Percentiles rank a stretch among this genome's conserved stretches.
Evolutionary conservation across 2,797 vertebrate species (phyloP).

Genomic region (Macropus fuliginosus): DNA sequence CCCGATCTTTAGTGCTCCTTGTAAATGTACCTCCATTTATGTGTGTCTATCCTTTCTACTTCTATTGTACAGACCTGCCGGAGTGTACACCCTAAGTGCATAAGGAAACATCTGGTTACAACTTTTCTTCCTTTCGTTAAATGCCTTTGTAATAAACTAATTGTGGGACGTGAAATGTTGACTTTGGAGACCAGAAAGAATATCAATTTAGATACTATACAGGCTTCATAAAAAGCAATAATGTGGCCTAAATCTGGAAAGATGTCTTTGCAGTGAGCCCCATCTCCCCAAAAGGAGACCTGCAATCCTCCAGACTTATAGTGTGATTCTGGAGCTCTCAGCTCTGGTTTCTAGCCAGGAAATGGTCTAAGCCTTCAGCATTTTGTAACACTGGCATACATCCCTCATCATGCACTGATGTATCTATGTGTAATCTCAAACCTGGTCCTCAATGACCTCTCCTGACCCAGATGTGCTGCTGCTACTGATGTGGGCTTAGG

Average conservation of each 20-base stretch:
- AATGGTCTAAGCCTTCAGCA: neutral
- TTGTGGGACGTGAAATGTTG: neutral
- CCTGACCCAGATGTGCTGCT: neutral
- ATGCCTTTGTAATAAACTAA: neutral
- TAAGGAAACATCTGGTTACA: neutral
- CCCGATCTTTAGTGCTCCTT: neutral
- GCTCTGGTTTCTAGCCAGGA: neutral
- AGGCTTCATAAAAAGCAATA: neutral
- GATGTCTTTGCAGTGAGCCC: neutral
- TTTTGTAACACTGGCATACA: neutral
- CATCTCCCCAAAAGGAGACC: neutral
- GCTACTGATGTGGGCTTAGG: neutral
- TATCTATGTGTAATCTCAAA: neutral
- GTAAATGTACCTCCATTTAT: neutral
- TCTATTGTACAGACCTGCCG: neutral
- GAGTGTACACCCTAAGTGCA: neutral
- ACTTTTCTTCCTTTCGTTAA: neutral
- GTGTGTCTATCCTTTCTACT: neutral
- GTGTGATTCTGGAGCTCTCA: neutral
- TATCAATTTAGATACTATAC: neutral
- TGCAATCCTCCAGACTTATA: neutral
- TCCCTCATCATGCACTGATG: neutral
- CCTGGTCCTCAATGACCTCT: neutral
- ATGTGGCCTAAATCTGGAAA: neutral
- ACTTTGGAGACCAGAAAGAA: neutral